Evolutionary conservation across 2,113 vertebrate genomes (phyloP), one percentile per base, ranked within the genome.

Genomic region (Apus apus): DNA sequence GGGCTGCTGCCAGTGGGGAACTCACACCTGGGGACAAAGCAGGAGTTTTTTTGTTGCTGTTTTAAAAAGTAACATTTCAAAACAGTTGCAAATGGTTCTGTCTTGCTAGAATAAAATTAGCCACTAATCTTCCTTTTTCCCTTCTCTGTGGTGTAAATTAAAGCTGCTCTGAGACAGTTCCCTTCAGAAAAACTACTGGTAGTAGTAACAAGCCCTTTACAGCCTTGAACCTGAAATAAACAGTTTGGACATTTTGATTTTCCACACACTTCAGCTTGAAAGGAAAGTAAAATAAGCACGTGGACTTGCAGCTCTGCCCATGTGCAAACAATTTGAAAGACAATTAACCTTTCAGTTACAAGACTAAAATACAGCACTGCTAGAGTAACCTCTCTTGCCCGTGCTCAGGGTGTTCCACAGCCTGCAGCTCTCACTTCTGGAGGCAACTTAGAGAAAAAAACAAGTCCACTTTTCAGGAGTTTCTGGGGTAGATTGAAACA

Each of bases 391-490:
- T 50, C 43, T 56, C 6, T 5, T 58, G 46, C 54, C 40, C 26
- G 21, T 6, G 11, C 36, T 72, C 22, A 8, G 68, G 56, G 34
- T 2, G 0, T 1, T 3, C 18, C 27, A 13, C 25, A 13, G 50
- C 78, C 87, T 65, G 85, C 7, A 84, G 79, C 66, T 68, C 80
- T 76, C 66, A 43, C 27, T 64, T 65, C 22, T 86, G 77, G 32
- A 46, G 70, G n/a, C 23, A 78, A 77, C 73, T 27, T 5, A 13
- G 19, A 27, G 58, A 67, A 67, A 62, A 62, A 70, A 86, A 26
- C 71, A 43, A 86, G 62, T 76, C 58, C 45, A 15, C 88, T 93
- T 87, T 62, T 91, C 58, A 45, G 38, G 67, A 81, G 86, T 40
- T 94, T 85, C 53, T 77, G 84, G 3, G 5, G 50, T n/a, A 22